Percentiles rank a stretch among this genome's conserved stretches.
These are phyloP conservation scores for Machimus rusticus DNA, from an alignment of 2,888 invertebrate species.

Conservation along the genomic window DNA sequence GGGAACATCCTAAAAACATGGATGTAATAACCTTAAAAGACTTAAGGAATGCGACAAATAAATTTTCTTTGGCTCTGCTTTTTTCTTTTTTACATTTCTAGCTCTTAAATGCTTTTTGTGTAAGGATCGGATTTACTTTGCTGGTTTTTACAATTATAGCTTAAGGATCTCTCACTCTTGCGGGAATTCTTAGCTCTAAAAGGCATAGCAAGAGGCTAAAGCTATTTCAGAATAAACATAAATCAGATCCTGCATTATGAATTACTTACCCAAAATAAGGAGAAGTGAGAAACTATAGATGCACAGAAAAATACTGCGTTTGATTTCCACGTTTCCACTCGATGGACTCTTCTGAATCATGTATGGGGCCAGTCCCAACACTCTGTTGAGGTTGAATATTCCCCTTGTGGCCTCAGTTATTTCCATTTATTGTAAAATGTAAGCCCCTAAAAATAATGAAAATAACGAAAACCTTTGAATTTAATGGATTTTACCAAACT, in stretches of 20 bases:
- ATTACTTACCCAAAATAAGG: slow-evolving; percentile 55
- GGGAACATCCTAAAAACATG: neutral
- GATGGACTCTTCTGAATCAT: slow-evolving; percentile 52
- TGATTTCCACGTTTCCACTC: slow-evolving; percentile 55
- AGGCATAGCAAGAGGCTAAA: neutral
- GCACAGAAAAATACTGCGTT: slow-evolving; percentile 56
- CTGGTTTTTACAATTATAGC: neutral
- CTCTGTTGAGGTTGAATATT: slow-evolving; percentile 58
- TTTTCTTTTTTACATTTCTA: neutral
- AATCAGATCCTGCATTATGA: neutral
- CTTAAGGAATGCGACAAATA: neutral
- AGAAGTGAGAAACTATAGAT: slow-evolving; percentile 56
- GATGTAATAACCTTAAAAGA: neutral
- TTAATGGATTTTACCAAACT: neutral
- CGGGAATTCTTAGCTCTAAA: neutral
- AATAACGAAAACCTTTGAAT: neutral
- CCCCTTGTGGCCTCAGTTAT: slow-evolving; percentile 57
- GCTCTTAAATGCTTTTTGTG: neutral
- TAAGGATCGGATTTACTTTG: neutral
- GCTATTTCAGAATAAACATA: neutral
- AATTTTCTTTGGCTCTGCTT: neutral
- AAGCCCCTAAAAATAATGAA: neutral
- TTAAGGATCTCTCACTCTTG: neutral
- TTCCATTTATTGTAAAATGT: slow-evolving; percentile 54
- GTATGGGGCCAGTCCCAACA: slow-evolving; percentile 59